Evolutionary conservation across 2,888 invertebrate species (phyloP), one percentile per base, ranked within the genome.

Genomic region (Odontocerum albicorne): DNA sequence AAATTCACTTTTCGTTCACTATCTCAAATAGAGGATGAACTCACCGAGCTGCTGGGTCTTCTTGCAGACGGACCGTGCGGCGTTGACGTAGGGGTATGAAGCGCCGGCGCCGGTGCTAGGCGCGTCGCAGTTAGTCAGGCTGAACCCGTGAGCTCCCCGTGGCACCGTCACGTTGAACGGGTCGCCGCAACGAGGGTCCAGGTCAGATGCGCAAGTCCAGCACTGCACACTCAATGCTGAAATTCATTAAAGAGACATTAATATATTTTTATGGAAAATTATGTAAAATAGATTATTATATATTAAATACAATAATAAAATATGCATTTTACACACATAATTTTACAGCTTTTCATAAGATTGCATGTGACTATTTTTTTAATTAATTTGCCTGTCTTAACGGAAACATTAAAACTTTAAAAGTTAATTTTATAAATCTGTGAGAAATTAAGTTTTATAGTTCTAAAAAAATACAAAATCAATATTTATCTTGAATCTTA

Each of bases 41-140:
- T 84, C 75, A 90, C 90, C 82, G 72, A 82, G 84, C 74, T 86
- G 86, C 64, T 85, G 85, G 62, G 83, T 81, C 70, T 90, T 90
- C 68, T 87, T 85, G 75, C 90, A 90, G 55, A 86, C 85, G 16
- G 86, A 81, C 62, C 79, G 79, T 1, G 82, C 79, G 1, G 75
- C 69, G 2, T 73, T 70, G 56, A 76, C 67, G 63, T 75, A 76
- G 0, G 76, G 75, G 22, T 73, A 51, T 13, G 33, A 43, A n/a
- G 40, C 32, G 10, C 45, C 55, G 8, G 74, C 75, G 1, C 75
- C 75, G 13, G 74, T 70, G 59, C 74, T 74, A 33, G 49, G 57
- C 1, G 75, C 68, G 61, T 79, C 75, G 56, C 79, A 79, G 70
- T 78, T 75, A 64, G 77, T 76, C 45, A 79, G 64, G 4, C 72